phyloP scores from a whole-genome alignment of 2,113 vertebrate genomes.

The Antechinus flavipes region DNA sequence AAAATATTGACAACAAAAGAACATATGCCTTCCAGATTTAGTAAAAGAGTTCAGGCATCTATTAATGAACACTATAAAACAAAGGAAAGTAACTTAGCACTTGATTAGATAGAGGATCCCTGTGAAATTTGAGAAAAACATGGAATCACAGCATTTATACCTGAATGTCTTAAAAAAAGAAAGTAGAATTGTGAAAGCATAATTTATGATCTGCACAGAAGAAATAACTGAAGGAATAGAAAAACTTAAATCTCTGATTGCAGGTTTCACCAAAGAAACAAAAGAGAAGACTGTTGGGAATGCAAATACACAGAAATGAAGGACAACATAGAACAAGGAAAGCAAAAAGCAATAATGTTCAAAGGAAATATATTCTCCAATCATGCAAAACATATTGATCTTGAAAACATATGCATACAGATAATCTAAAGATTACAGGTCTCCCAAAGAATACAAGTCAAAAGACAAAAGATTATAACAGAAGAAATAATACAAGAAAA shows the following conservation, averaged over 20 bases:
- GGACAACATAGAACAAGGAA: not conserved
- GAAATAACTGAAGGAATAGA: not conserved
- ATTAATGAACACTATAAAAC: not conserved
- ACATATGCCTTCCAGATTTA: not conserved
- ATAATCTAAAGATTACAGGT: not conserved
- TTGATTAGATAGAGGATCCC: not conserved
- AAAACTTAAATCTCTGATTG: not conserved
- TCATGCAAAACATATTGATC: not conserved
- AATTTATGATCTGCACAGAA: not conserved
- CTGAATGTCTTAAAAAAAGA: not conserved
- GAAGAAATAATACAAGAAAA: not conserved
- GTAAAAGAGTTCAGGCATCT: not conserved
- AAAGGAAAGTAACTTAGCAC: not conserved
- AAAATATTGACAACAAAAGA: not conserved
- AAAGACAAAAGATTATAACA: not conserved
- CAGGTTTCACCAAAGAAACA: not conserved
- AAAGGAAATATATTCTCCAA: not conserved
- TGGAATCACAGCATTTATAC: not conserved
- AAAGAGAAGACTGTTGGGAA: not conserved
- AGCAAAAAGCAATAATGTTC: not conserved
- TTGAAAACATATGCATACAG: not conserved
- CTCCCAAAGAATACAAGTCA: not conserved
- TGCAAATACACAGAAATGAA: not conserved
- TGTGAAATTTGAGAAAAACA: not conserved
- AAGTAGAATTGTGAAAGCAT: not conserved